Base-by-base conservation (phyloP, 2,113 vertebrate genomes). In the Argyrosomus japonicus region DNA sequence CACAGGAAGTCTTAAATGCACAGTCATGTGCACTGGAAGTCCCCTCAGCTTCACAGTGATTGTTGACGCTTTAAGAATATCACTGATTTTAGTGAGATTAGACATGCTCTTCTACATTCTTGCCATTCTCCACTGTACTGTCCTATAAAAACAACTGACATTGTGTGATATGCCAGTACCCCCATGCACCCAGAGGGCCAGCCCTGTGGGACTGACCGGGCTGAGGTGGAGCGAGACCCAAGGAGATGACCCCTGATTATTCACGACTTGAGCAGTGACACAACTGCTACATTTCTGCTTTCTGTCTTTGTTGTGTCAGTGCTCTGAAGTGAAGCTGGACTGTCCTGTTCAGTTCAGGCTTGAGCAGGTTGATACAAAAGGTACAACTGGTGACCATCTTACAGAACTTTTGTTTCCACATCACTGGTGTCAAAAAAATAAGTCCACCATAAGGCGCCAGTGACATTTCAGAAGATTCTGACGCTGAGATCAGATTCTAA, bases 251-350 rank as follows among this genome's bases (percentile, higher is more conserved):
- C 53, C 64, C 50, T 29, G 62, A 43, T 43, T 54, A 25, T 32
- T 60, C 47, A 62, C 6, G 0, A 43, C 36, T 29, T 27, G 27
- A 64, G 57, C 50, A 21, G 14, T 8, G n/a, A 45, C 23, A 75
- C 50, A n/a, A 61, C 32, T 6, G 6, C 27, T 21, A 51, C 19
- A 25, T 51, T 58, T 12, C 23, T 68, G 43, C 25, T 61, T 65
- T 23, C 68, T 68, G 51, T 12, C 54, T 57, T 54, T 57, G 15
- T 36, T n/a, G 25, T 77, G 72, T 82, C 32, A 71, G 67, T 32
- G 21, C 5, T 48, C 18, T 69, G 58, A 71, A 45, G 43, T 71
- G 68, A 32, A 67, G 18, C 51, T n/a, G 21, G 43, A 56, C 6
- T 75, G 14, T 53, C 5, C 48, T 68, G 61, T 50, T 27, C 36